Base-by-base conservation (phyloP, 2,113 vertebrate genomes). In the Pseudolaguvia tuberculata region DNA sequence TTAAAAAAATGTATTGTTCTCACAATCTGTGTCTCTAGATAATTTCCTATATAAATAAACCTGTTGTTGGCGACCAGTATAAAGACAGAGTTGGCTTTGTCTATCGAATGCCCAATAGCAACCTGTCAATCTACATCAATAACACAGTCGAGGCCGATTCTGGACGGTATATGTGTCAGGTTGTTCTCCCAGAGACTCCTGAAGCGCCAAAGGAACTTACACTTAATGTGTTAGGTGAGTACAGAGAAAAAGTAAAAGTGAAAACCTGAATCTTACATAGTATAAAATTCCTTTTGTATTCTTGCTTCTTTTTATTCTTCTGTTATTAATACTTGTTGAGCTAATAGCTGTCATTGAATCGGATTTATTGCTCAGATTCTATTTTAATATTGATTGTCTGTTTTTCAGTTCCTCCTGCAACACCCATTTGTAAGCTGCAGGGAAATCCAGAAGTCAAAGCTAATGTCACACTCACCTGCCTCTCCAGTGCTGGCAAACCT, bases 381-480 rank as follows among this genome's bases (percentile, higher is more conserved):
- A 4, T 59, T n/a, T 45, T 50, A 45, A n/a, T 39, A 8, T 62
- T 21, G 15, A 2, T 17, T 13, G 10, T 53, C 21, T 62, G 25
- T 61, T 12, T 75, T 47, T 1, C 86, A 97, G 96, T 97, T 63
- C 94, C 93, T 0, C 96, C 96, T 1, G 87, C 90, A 0, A 0
- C 83, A 15, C 95, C 95, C 0, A 72, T 83, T 70, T 98, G 96
- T 79, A 85, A 20, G 0, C 55, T 95, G 13, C 84, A 82, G 0
- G 94, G 92, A 3, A 86, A 39, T 55, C 86, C 94, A 0, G 23
- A 83, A 9, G 73, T 91, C 75, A 94, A 93, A 21, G 85, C 87
- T 62, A 96, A 97, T 0, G 85, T 96, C 65, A 96, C 94, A 18
- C 47, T 97, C 85, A 93, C 48, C 83, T 98, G 95, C 81, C 42